Evolutionary conservation across 2,797 vertebrate species (phyloP).

Genomic region (Pelobates cultripes): DNA sequence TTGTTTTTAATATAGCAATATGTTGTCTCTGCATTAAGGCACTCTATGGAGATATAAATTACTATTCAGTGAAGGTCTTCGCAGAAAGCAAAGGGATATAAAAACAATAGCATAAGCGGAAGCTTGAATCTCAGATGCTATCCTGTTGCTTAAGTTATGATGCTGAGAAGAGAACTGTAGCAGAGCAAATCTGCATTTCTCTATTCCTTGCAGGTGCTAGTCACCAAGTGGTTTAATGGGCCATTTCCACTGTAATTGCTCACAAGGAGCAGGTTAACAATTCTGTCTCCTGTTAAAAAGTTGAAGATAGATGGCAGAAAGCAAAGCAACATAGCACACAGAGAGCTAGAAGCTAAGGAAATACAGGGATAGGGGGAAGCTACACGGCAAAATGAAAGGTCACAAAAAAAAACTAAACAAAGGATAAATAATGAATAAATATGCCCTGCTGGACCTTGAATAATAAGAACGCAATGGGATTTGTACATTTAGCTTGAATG

Average conservation of each 20-base stretch:
- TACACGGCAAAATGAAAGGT: not conserved
- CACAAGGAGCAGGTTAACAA: constrained; percentile 39
- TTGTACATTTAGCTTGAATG: not conserved
- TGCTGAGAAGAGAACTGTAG: constrained; percentile 5
- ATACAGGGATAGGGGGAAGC: not conserved
- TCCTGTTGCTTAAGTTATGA: constrained; percentile 47
- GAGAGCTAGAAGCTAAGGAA: not conserved
- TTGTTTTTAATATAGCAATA: constrained; percentile 20
- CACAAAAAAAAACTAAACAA: not conserved
- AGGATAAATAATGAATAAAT: not conserved
- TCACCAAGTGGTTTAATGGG: constrained; percentile 44
- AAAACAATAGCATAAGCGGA: constrained; percentile 36
- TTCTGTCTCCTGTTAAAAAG: constrained; percentile 41
- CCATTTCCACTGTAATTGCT: constrained; percentile 51
- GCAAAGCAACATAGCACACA: not conserved
- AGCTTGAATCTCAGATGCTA: constrained; percentile 5
- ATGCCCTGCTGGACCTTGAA: not conserved
- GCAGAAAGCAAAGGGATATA: constrained; percentile 11
- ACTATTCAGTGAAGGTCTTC: not conserved
- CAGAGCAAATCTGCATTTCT: constrained; percentile 32
- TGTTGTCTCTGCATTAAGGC: constrained; percentile 1
- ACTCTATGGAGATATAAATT: constrained; percentile 14
- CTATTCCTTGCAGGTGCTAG: constrained; percentile 41
- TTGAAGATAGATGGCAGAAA: constrained; percentile 26
- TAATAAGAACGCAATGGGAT: not conserved